Conservation (phyloP, 2,888 invertebrate genomes). For the Thysanoteuthis rhombus region DNA sequence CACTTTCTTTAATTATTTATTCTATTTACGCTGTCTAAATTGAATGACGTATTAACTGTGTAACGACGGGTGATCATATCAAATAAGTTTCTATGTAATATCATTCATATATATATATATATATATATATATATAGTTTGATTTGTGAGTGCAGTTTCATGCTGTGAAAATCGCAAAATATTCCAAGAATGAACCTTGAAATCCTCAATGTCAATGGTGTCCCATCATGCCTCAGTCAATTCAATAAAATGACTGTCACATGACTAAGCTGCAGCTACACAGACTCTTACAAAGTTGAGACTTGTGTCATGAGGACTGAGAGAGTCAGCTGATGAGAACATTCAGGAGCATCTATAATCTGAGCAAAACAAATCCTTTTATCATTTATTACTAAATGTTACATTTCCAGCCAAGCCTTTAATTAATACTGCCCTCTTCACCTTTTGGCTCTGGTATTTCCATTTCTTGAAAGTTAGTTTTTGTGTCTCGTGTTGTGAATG, state of each 20-base stretch:
- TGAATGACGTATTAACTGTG: no score
- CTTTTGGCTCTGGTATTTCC: neutral
- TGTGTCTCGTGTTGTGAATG: neutral
- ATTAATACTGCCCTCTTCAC: neutral
- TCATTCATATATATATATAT: no score
- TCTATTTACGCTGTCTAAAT: no score
- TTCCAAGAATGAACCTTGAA: neutral
- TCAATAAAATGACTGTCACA: neutral
- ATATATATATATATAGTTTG: no score
- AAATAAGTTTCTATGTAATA: no score
- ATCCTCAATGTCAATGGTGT: neutral
- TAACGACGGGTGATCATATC: no score
- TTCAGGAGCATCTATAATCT: neutral
- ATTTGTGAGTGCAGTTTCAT: no score
- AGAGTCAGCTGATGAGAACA: neutral
- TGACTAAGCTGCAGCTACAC: neutral
- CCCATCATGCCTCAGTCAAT: neutral
- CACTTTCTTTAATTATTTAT: no score
- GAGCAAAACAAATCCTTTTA: neutral
- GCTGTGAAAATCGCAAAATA: no score
- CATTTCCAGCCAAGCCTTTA: neutral
- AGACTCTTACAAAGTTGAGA: no score
- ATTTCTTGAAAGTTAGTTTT: neutral
- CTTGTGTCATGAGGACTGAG: neutral
- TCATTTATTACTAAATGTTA: neutral